phyloP scores from a whole-genome alignment of 2,113 vertebrate genomes.

The Phrynocephalus versicolor region DNA sequence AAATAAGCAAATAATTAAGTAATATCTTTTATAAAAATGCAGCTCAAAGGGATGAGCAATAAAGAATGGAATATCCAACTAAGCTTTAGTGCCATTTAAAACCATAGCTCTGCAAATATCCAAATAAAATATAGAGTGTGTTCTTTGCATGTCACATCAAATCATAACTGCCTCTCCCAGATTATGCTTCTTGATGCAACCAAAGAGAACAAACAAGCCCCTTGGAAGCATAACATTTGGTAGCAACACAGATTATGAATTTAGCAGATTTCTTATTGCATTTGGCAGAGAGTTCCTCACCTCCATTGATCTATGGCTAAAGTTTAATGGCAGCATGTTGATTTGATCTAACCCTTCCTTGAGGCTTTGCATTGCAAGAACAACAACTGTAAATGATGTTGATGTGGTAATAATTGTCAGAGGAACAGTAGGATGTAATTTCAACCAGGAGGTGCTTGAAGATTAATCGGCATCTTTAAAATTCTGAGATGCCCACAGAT shows the following conservation, averaged over 20 bases:
- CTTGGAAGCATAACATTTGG: constrained; percentile 62
- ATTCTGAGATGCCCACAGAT: constrained; percentile 18
- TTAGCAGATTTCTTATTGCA: constrained; percentile 65
- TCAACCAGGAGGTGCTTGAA: constrained; percentile 43
- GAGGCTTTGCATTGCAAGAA: constrained; percentile 47
- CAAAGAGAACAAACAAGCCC: constrained; percentile 58
- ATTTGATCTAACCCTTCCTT: constrained; percentile 64
- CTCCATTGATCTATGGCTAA: constrained; percentile 63
- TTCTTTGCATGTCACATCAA: constrained; percentile 56
- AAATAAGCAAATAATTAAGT: too few species aligned
- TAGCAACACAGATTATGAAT: constrained; percentile 63
- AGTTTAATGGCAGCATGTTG: constrained; percentile 50
- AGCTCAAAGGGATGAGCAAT: constrained; percentile 44
- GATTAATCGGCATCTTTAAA: constrained; percentile 17
- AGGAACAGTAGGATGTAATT: constrained; percentile 52
- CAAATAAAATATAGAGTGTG: neutral
- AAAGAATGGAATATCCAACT: constrained; percentile 59
- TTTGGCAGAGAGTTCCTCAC: constrained; percentile 64
- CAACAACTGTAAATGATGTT: constrained; percentile 57
- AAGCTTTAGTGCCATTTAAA: constrained; percentile 68
- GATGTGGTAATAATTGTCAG: constrained; percentile 59
- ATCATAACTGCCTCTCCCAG: constrained; percentile 41
- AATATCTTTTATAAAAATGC: constrained; percentile 21
- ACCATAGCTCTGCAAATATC: constrained; percentile 59
- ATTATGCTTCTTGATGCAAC: constrained; percentile 61